Base-by-base conservation (phyloP, 2,888 invertebrate genomes). In the Eupithecia inturbata region DNA sequence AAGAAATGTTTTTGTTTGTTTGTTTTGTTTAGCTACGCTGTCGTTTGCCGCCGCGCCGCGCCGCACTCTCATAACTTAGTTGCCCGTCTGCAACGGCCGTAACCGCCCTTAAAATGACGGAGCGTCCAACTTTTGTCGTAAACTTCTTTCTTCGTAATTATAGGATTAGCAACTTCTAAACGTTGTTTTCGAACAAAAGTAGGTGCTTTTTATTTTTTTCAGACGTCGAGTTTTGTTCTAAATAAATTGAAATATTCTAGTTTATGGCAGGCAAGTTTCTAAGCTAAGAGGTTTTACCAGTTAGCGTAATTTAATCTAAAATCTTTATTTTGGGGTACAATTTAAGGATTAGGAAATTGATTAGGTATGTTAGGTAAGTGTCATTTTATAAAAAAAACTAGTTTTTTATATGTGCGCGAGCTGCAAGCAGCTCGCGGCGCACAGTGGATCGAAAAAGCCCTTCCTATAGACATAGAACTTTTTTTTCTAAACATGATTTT, bases 31-130 rank as follows among this genome's bases (percentile, higher is more conserved):
- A 36, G 39, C 12, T 31, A n/a, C n/a, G 31, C 31, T 5, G 5
- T 5, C 31, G 31, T 5, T 5, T 2, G 3, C 31, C 31, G 31
- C 31, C 5, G 31, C 31, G 31, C 31, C 5, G 31, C 31, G 31
- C 31, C n/a, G n/a, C 31, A 31, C 31, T 31, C 31, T 31, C 31
- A 36, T 36, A n/a, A 6, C 10, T 3, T 12, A 39, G 9, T 66
- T 39, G 39, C 66, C 22, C 36, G 66, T 66, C 39, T 66, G 66
- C 66, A 39, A 26, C 16, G 16, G 14, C 31, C 62, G 9, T 62
- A 31, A 31, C 26, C 36, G 36, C 75, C 79, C 74, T 78, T 81
- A 79, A 82, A 81, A 78, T 78, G 79, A 81, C 78, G 80, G 77
- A 83, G 82, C 82, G 74, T 73, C 76, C 67, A 71, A 78, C 72